phyloP scores from a whole-genome alignment of 1,140 invertebrate species.

The Drosophila busckii region DNA sequence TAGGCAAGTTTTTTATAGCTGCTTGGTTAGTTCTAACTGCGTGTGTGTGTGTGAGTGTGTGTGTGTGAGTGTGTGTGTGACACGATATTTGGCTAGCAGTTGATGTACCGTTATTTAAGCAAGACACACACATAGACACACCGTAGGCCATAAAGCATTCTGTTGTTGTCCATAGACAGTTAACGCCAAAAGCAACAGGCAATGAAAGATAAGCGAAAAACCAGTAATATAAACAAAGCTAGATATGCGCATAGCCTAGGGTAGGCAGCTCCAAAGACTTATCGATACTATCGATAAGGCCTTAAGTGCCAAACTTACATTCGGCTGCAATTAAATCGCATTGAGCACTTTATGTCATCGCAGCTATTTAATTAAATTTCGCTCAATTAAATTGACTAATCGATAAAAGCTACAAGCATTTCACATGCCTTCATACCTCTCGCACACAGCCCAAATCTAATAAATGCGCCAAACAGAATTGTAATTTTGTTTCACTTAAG shows the following conservation, averaged over 20 bases:
- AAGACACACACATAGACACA: slow-evolving; percentile 36
- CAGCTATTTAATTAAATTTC: too few species aligned
- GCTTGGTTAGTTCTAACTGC: not conserved
- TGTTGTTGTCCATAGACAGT: slow-evolving; percentile 11
- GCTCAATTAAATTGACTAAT: too few species aligned
- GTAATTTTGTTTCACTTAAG: too few species aligned
- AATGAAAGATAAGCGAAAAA: slow-evolving; percentile 48
- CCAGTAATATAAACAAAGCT: slow-evolving; percentile 10
- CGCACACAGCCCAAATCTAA: too few species aligned
- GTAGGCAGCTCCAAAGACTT: too few species aligned
- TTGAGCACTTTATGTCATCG: too few species aligned
- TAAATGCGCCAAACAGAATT: slow-evolving; percentile 35
- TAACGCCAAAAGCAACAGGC: slow-evolving; percentile 20
- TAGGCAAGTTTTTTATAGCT: slow-evolving; percentile 21
- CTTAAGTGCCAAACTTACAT: too few species aligned
- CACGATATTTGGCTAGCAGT: slow-evolving; percentile 12
- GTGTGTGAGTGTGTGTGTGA: slow-evolving; percentile 16
- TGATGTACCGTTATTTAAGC: slow-evolving; percentile 43
- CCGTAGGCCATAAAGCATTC: slow-evolving; percentile 38
- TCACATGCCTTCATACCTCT: too few species aligned
- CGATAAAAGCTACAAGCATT: too few species aligned
- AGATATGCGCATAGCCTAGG: too few species aligned
- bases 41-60: not conserved
- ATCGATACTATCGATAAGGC: too few species aligned
- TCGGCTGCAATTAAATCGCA: too few species aligned